Evolutionary conservation across 2,888 invertebrate genomes (phyloP).

Genomic region (Conus canariensis): DNA sequence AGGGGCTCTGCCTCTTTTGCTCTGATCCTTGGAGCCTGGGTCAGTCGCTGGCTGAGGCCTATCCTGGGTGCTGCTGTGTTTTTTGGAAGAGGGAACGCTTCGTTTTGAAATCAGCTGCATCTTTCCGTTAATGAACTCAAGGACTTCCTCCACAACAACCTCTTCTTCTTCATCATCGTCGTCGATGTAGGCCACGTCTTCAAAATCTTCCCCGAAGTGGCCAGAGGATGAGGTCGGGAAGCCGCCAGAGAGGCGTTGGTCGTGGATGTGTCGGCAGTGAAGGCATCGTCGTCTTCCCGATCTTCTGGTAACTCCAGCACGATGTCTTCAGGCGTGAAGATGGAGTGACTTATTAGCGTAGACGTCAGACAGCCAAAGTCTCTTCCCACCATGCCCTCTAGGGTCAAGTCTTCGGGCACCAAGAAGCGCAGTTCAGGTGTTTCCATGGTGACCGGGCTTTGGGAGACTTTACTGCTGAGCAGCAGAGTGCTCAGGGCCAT

Average conservation of each 20-base stretch:
- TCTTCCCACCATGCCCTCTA: constrained; percentile 46
- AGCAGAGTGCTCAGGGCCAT: constrained; percentile 44
- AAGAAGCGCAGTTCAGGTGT: constrained; percentile 44
- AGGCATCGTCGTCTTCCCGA: constrained; percentile 11
- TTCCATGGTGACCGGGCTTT: constrained; percentile 47
- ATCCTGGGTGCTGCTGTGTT: not conserved
- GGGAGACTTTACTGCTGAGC: constrained; percentile 45
- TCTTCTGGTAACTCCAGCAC: not conserved
- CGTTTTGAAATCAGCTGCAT: constrained; percentile 35
- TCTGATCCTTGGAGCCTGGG: not conserved
- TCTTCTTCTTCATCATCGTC: constrained; percentile 34
- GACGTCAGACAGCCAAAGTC: constrained; percentile 51
- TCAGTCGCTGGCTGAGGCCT: not conserved
- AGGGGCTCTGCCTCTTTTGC: constrained; percentile 11
- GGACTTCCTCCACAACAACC: constrained; percentile 8
- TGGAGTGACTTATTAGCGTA: not conserved
- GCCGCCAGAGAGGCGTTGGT: not conserved
- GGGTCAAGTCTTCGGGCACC: constrained; percentile 39
- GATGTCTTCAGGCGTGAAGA: constrained; percentile 46
- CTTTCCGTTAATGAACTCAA: constrained; percentile 35
- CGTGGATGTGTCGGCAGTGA: not conserved
- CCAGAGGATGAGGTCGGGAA: not conserved
- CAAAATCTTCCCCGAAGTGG: constrained; percentile 15
- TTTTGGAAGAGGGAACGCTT: not conserved
- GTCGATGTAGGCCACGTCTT: constrained; percentile 35